These are phyloP conservation scores for Onchidella celtica DNA, from an alignment of 2,888 invertebrate species.

Conservation along the genomic window DNA sequence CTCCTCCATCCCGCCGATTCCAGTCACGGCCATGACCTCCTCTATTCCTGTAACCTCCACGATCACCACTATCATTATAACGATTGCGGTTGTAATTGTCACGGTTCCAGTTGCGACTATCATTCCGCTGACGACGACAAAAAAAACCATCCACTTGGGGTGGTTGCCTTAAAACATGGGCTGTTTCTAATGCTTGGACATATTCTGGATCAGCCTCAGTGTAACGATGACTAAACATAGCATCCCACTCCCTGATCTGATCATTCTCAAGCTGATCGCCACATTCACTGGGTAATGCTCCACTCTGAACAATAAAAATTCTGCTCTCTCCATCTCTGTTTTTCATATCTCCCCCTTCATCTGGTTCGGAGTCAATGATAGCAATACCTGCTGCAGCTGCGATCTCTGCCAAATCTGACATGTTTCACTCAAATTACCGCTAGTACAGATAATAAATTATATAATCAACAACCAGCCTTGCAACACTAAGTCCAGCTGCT, in stretches of 20 bases:
- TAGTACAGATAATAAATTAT: no score
- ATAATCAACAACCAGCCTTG: no score
- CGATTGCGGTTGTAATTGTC: neutral
- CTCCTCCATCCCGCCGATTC: conserved; percentile 4
- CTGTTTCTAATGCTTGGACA: neutral
- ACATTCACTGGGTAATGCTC: neutral
- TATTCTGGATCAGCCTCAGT: conserved; percentile 38
- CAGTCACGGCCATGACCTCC: neutral
- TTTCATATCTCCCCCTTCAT: neutral
- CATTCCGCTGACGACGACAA: conserved; percentile 13
- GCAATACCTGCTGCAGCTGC: conserved; percentile 76
- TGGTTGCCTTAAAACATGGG: neutral
- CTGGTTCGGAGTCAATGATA: conserved; percentile 6
- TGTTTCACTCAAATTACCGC: no score
- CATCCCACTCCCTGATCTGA: conserved; percentile 6
- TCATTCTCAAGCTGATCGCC: neutral
- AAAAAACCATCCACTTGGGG: conserved; percentile 27
- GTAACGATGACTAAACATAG: conserved; percentile 33
- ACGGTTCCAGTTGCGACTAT: conserved; percentile 15
- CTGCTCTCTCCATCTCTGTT: neutral
- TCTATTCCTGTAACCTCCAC: neutral
- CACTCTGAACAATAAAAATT: neutral
- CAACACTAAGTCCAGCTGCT: no score
- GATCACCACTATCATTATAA: conserved; percentile 9
- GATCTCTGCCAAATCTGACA: conserved; percentile 84